phyloP scores from a whole-genome alignment of 1,140 invertebrate species.

The Dendrolimus punctatus region DNA sequence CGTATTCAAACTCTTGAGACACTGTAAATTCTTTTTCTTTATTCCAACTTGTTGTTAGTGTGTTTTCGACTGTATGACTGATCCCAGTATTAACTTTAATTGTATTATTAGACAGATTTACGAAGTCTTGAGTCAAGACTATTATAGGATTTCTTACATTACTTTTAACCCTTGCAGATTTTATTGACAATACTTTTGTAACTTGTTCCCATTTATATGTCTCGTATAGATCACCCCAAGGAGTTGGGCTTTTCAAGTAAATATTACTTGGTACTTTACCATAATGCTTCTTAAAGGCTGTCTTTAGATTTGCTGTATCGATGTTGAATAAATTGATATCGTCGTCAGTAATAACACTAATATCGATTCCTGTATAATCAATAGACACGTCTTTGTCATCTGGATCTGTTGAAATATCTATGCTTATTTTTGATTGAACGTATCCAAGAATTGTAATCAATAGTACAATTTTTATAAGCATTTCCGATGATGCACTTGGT shows the following conservation, averaged over 20 bases:
- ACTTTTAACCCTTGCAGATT: conserved; percentile 16
- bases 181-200: conserved; percentile 22
- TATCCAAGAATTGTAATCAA: too few relatives aligned
- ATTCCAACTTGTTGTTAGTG: conserved; percentile 26
- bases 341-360: conserved; percentile 28
- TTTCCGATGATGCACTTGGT: too few relatives aligned
- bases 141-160: conserved; percentile 23
- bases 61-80: conserved; percentile 21
- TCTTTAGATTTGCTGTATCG: conserved; percentile 32
- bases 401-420: conserved; percentile 27
- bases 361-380: conserved; percentile 22
- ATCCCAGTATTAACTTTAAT: conserved; percentile 18
- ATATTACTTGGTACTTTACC: conserved; percentile 34
- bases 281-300: conserved; percentile 28
- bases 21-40: conserved; percentile 23
- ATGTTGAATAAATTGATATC: conserved; percentile 41
- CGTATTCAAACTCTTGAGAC: conserved; percentile 36
- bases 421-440: conserved; percentile 19
- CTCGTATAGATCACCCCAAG: conserved; percentile 31
- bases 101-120: conserved; percentile 28
- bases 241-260: conserved; percentile 40
- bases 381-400: conserved; percentile 17
- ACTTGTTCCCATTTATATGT: conserved; percentile 37
- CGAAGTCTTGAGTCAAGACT: conserved; percentile 23
- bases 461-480: too few relatives aligned